phyloP scores from a whole-genome alignment of 2,797 vertebrate genomes.

The Sternotherus odoratus region DNA sequence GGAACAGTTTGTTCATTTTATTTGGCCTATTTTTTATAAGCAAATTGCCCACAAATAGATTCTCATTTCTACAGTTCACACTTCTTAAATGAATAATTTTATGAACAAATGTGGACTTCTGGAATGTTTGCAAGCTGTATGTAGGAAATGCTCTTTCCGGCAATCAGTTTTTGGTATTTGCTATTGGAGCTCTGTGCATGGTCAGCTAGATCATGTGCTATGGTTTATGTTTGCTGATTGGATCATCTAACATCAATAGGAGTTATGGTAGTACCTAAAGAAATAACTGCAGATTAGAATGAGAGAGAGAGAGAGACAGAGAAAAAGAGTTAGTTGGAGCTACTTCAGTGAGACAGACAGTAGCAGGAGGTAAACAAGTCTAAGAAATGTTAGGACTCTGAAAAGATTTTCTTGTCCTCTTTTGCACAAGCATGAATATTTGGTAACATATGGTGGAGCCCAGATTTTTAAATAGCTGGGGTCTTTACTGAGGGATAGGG shows the following conservation, averaged over 20 bases:
- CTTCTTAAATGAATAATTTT: not conserved
- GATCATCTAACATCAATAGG: not conserved
- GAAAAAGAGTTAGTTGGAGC: not conserved
- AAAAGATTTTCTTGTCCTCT: not conserved
- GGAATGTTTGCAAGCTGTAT: not conserved
- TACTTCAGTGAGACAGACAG: not conserved
- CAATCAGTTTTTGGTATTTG: not conserved
- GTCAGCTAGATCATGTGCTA: not conserved
- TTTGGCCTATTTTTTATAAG: constrained; percentile 26
- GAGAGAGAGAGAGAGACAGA: not conserved
- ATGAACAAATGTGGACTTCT: not conserved
- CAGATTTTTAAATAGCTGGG: not conserved
- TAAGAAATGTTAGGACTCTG: not conserved
- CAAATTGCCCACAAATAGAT: constrained; percentile 1
- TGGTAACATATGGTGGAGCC: not conserved
- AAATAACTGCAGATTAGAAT: not conserved
- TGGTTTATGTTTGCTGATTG: constrained; percentile 10
- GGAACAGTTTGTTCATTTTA: constrained; percentile 15
- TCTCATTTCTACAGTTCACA: not conserved
- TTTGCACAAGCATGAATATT: constrained; percentile 16
- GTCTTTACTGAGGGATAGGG: not conserved
- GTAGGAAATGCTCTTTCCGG: not conserved
- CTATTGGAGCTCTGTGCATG: not conserved
- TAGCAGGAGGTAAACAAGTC: not conserved
- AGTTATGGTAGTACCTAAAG: not conserved